phyloP scores from a whole-genome alignment of 2,888 invertebrate species.

The Dichetophora obliterata region DNA sequence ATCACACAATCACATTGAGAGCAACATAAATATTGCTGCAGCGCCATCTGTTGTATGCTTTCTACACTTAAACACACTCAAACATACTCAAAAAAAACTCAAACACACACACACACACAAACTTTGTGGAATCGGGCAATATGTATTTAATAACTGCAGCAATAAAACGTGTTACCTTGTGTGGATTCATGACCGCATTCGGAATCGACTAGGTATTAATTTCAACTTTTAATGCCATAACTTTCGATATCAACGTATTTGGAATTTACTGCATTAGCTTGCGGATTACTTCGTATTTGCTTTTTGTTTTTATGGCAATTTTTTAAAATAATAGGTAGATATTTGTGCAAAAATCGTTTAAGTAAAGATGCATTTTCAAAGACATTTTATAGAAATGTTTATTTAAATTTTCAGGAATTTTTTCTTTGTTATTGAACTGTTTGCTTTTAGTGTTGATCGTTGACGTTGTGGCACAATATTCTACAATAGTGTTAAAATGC shows the following conservation, averaged over 20 bases:
- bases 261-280: conserved; percentile 9
- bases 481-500: too few species aligned
- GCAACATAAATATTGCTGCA: conserved; percentile 27
- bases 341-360: too few species aligned
- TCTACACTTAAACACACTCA: too few species aligned
- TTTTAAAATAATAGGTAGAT: too few species aligned
- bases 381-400: too few species aligned
- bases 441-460: too few species aligned
- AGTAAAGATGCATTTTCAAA: too few species aligned
- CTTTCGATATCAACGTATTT: conserved; percentile 15
- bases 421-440: too few species aligned
- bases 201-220: conserved; percentile 9
- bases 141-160: background rate
- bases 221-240: conserved; percentile 26
- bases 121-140: background rate
- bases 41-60: conserved; percentile 19
- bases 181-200: conserved; percentile 3
- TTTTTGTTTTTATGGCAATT: background rate
- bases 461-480: too few species aligned
- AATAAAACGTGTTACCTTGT: conserved; percentile 10
- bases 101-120: too few species aligned
- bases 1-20: conserved; percentile 20
- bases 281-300: background rate
- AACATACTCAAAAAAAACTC: too few species aligned
- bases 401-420: too few species aligned